Percentiles rank a stretch among this genome's conserved stretches.
These are phyloP conservation scores for Villa cingulata DNA, from an alignment of 2,888 invertebrate genomes.

Conservation along the genomic window DNA sequence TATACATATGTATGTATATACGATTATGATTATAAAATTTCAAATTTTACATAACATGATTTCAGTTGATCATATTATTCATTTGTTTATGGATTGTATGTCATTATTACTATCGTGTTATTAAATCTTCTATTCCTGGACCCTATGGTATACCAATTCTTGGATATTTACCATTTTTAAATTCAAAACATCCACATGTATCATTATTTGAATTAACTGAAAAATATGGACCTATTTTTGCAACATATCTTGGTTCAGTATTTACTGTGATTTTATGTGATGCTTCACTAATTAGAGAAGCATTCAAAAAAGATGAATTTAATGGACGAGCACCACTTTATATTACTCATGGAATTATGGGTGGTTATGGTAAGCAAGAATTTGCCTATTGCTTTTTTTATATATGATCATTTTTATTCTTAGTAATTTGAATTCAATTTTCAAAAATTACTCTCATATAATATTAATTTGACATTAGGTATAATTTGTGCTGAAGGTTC, in stretches of 20 bases:
- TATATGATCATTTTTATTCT: not conserved
- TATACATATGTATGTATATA: too few species aligned
- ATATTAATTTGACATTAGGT: conserved; percentile 39
- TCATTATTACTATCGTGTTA: not conserved
- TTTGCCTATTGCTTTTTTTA: too few species aligned
- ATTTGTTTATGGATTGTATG: not conserved
- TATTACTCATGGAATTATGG: conserved; percentile 75
- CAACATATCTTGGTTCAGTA: conserved; percentile 58
- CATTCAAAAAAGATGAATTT: conserved; percentile 56
- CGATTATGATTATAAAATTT: too few species aligned
- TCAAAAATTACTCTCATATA: not conserved
- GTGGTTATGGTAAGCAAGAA: conserved; percentile 62
- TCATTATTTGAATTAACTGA: conserved; percentile 52
- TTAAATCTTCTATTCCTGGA: conserved; percentile 50
- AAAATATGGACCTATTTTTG: conserved; percentile 61
- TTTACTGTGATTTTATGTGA: conserved; percentile 67
- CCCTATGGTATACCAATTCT: conserved; percentile 65
- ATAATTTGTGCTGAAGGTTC: conserved; percentile 70
- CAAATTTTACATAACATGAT: too few species aligned
- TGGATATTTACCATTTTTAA: conserved; percentile 64
- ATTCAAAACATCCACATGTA: conserved; percentile 53
- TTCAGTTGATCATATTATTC: conserved; percentile 11
- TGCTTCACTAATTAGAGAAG: conserved; percentile 53
- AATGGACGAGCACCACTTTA: conserved; percentile 64
- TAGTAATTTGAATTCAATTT: not conserved